Percentiles rank a stretch among this genome's conserved stretches.
phyloP scores from a whole-genome alignment of 2,113 vertebrate species.

The Pomatorhinus ruficollis region DNA sequence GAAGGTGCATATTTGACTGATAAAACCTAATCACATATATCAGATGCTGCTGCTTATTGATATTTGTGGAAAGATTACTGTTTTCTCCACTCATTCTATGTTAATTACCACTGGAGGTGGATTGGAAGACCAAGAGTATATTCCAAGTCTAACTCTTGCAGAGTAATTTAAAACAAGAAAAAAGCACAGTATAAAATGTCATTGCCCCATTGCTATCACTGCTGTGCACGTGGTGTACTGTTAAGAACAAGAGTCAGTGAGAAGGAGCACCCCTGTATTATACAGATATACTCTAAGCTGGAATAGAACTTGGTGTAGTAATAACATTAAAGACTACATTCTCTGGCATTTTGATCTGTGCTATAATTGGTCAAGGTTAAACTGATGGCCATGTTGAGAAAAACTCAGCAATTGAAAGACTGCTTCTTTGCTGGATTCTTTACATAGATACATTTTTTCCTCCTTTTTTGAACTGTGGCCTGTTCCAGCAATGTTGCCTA shows the following conservation, averaged over 20 bases:
- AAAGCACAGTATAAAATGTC: background rate
- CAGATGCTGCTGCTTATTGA: background rate
- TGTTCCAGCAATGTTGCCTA: background rate
- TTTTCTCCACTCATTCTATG: background rate
- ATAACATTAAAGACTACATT: background rate
- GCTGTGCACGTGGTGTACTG: rapidly evolving
- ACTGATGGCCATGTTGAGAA: background rate
- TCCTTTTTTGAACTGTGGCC: background rate
- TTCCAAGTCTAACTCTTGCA: background rate
- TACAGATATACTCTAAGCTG: background rate
- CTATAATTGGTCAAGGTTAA: background rate
- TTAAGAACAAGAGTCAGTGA: background rate
- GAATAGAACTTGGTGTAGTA: background rate
- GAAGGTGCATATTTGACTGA: background rate
- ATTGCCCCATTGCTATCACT: background rate
- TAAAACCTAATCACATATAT: background rate
- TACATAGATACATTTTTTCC: background rate
- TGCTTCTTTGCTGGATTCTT: background rate
- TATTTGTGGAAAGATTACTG: background rate
- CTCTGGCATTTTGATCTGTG: background rate
- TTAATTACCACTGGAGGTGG: background rate
- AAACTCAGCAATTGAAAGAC: background rate
- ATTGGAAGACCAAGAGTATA: background rate
- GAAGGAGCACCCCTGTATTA: background rate
- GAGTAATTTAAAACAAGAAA: background rate